A percentile compares a stretch with the other conserved stretches of the same genome.
These are phyloP conservation scores for Scolanthus callimorphus DNA, from an alignment of 92 coral and sea anemone genomes.

Conservation along the genomic window DNA sequence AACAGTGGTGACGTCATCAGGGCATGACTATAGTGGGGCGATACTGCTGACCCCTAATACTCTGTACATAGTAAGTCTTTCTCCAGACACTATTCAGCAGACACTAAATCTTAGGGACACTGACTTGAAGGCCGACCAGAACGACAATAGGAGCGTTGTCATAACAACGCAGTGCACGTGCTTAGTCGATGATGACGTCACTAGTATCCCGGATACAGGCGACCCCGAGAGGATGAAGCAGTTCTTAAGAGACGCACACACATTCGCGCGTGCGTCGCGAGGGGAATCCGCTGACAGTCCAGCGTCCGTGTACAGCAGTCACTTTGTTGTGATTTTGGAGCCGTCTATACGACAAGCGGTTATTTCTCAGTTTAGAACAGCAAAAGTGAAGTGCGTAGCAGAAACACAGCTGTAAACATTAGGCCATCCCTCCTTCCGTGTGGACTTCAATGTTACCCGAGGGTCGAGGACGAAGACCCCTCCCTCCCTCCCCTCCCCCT, in stretches of 20 bases:
- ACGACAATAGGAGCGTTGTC: conserved; percentile 56
- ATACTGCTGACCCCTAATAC: conserved; percentile 75
- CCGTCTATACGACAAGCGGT: conserved; percentile 59
- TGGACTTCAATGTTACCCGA: too few relatives aligned
- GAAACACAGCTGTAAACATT: conserved; percentile 2
- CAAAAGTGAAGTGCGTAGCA: conserved; percentile 37
- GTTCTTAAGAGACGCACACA: conserved; percentile 81
- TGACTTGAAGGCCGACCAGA: conserved; percentile 57
- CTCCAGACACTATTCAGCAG: conserved; percentile 73
- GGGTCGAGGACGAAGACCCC: too few relatives aligned
- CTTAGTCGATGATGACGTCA: conserved; percentile 30
- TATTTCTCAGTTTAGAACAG: conserved; percentile 45
- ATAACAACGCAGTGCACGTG: conserved; percentile 34
- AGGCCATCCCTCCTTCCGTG: too few relatives aligned
- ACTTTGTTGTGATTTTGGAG: conserved; percentile 56
- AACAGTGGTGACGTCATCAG: conserved; percentile 72
- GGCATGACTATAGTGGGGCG: conserved; percentile 85
- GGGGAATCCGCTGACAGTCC: conserved; percentile 30
- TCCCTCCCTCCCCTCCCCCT: too few relatives aligned
- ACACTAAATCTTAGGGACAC: conserved; percentile 57
- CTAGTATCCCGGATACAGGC: conserved; percentile 52
- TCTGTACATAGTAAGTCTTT: conserved; percentile 57
- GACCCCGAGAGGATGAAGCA: conserved; percentile 77
- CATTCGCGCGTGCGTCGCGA: conserved; percentile 47
- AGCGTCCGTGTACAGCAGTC: conserved; percentile 28